Evolutionary conservation across 1,140 invertebrate genomes (phyloP), one percentile per base, ranked within the genome.

Genomic region (Solenopsis invicta): DNA sequence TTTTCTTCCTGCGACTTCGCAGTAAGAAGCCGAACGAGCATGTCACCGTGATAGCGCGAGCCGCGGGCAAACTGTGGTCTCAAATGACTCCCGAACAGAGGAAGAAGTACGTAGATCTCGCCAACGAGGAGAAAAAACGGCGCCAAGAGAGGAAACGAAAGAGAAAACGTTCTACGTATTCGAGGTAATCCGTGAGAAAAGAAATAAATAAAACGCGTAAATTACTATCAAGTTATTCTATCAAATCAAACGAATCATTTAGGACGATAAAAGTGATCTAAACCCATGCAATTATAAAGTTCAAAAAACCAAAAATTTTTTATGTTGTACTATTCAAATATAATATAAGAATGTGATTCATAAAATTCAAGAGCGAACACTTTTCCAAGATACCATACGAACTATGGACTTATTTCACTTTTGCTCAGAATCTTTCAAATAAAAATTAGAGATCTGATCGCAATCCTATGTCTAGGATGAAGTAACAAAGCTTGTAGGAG

Each of bases 51-150:
- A 81, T 95, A n/a, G 94, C 95, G 0, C 71, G 91, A 8, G 69
- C 92, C 0, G 95, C 95, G 4, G 94, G 95, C 0, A 93, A 93
- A 88, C 72, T 91, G 8, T 95, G 95, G 95, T 29, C 90, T 0
- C 82, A 69, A 41, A 94, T 95, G 92, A 90, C 85, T 0, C 45
- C 72, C 0, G 88, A 93, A 4, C 92, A 94, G 52, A 92, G 93
- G 48, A 89, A 93, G 52, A 95, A 95, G 62, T 95, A 95, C 34
- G 88, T 95, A 6, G 92, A 95, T 12, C 56, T 95, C 0, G 95
- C 95, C 0, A 91, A 92, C 10, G 91, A 87, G 4, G 95, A 95
- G 48, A 95, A 93, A 67, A 92, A 85, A 37, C 89, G 94, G 21
- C 91, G 94, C 24, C 50, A 86, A 34, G 76, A 76, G 0, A 86